phyloP scores from a whole-genome alignment of 1,140 invertebrate genomes.

The Drosophila malerkotliana region DNA sequence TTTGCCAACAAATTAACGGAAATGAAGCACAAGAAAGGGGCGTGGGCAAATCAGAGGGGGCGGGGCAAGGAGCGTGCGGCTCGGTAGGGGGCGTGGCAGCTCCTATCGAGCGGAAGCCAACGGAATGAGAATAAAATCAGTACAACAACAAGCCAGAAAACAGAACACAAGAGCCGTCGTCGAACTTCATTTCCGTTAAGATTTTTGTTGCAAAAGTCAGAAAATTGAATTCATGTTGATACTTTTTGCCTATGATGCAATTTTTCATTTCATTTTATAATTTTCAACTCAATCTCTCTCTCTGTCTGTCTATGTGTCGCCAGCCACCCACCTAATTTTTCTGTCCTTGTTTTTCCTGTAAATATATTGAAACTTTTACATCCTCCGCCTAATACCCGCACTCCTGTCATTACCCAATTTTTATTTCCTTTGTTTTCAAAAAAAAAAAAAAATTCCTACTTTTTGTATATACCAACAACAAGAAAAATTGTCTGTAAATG shows the following conservation, averaged over 20 bases:
- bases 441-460: constrained; percentile 30
- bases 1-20: constrained; percentile 84
- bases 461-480: constrained; percentile 60
- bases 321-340: constrained; percentile 25
- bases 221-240: constrained; percentile 82
- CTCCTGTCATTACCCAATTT: constrained; percentile 34
- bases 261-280: constrained; percentile 72
- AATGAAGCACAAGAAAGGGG: constrained; percentile 73
- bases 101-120: constrained; percentile 53
- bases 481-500: constrained; percentile 46
- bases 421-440: constrained; percentile 21
- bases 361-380: constrained; percentile 56
- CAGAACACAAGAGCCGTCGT: constrained; percentile 56
- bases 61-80: not conserved
- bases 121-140: constrained; percentile 31
- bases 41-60: constrained; percentile 36
- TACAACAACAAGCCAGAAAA: constrained; percentile 14
- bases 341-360: constrained; percentile 54
- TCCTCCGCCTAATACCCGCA: not conserved
- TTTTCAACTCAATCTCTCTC: constrained; percentile 60
- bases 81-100: constrained; percentile 29
- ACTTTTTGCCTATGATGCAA: constrained; percentile 83
- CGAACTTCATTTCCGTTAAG: constrained; percentile 84
- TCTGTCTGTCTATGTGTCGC: not conserved
- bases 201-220: constrained; percentile 80